Base-by-base conservation (phyloP, 1,140 invertebrate species). In the Drosophila nikananu region DNA sequence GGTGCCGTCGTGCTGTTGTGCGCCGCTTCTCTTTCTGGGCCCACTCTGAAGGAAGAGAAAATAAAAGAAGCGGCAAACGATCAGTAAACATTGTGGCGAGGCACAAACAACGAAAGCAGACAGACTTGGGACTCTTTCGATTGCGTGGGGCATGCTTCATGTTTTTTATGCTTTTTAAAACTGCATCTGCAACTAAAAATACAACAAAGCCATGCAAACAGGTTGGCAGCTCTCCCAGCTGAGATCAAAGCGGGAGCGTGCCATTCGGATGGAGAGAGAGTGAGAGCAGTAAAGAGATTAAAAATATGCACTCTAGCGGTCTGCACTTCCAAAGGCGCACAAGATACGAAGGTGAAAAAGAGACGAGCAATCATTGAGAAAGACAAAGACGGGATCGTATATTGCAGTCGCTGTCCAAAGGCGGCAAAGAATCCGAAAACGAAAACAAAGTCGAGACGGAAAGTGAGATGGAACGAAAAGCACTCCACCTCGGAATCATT, bases 381-480 rank as follows among this genome's bases (percentile, higher is more conserved):
- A 66, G 63, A 66, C 63, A 66, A 66, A 66, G 63, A 66, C 39
- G 63, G 63, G 39, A 63, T 63, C 58, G 63, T 44, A 44, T 25
- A 65, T 30, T 66, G 63, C 63, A 66, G 27, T 65, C 17, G 27
- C 27, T n/a, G 27, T 25, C 63, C 21, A 35, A 66, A 66, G 61
- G 42, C 63, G 59, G 58, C 39, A 66, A 63, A 63, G 58, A 63
- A 63, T 42, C 27, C 55, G 54, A 63, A 63, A 63, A 61, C 55
- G 62, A 66, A 66, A 66, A 63, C 63, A 66, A 66, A 63, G 39
- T 62, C 27, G 39, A 63, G 27, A 66, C 37, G 17, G 35, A 66
- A 62, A 65, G 63, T 62, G 63, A 62, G 63, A 62, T 21, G 17
- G 57, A 42, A 44, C 58, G 63, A 35, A 23, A 66, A 12, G 19